These are phyloP conservation scores for Andrena marginata DNA, from an alignment of 2,888 invertebrate species.

Conservation along the genomic window DNA sequence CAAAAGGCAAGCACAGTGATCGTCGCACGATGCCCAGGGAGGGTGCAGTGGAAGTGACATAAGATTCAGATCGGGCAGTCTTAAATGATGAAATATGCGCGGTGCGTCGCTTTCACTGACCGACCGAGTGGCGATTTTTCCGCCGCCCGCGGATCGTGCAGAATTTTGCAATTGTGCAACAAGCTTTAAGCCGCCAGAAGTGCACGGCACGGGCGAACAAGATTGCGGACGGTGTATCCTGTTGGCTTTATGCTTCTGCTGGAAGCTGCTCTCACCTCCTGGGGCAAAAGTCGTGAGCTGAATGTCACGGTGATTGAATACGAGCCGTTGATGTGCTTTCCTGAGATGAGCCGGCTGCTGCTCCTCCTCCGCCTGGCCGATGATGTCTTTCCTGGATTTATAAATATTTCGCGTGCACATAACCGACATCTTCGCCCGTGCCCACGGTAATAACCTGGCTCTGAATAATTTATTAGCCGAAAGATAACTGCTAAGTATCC, in stretches of 20 bases:
- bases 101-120: conserved; percentile 33
- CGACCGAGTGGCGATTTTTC: conserved; percentile 20
- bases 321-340: conserved; percentile 70
- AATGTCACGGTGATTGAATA: conserved; percentile 82
- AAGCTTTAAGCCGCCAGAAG: conserved; percentile 61
- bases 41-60: not conserved
- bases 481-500: conserved; percentile 43
- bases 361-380: conserved; percentile 6
- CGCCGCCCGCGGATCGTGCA: conserved; percentile 18
- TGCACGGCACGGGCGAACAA: conserved; percentile 66
- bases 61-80: not conserved
- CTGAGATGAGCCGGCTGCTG: conserved; percentile 42
- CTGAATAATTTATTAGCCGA: conserved; percentile 46
- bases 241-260: conserved; percentile 68
- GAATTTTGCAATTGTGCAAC: conserved; percentile 66
- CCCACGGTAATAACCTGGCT: conserved; percentile 20
- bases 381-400: conserved; percentile 53
- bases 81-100: not conserved
- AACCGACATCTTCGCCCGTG: conserved; percentile 8
- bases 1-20: not conserved
- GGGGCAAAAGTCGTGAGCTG: conserved; percentile 81
- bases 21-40: not conserved
- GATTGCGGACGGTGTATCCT: conserved; percentile 68
- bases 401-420: conserved; percentile 28
- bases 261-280: conserved; percentile 82